Evolutionary conservation across 2,113 vertebrate genomes (phyloP).

Genomic region (Pluvianellus socialis): DNA sequence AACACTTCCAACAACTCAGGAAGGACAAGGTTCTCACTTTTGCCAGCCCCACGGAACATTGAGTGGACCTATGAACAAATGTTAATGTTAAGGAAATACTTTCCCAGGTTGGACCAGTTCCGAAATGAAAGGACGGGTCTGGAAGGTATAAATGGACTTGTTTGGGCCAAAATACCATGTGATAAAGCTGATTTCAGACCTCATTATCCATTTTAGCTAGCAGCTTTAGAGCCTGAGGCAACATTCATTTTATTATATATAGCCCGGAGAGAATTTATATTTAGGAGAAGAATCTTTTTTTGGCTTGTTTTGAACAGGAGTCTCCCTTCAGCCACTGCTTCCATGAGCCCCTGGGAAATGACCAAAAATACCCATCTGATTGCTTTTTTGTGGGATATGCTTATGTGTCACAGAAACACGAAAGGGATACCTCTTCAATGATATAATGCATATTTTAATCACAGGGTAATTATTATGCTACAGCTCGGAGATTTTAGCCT

Average conservation of each 20-base stretch:
- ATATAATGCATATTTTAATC: conserved; percentile 4
- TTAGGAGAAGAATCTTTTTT: background rate
- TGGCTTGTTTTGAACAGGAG: background rate
- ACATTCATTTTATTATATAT: background rate
- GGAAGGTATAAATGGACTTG: background rate
- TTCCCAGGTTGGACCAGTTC: background rate
- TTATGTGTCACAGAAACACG: background rate
- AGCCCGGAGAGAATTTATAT: background rate
- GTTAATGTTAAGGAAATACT: background rate
- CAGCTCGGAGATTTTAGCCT: background rate
- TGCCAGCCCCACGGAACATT: background rate
- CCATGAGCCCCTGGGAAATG: background rate
- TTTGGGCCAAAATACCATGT: background rate
- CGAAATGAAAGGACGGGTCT: background rate
- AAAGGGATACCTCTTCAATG: background rate
- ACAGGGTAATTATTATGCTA: background rate
- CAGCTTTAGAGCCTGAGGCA: background rate
- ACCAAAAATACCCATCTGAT: conserved; percentile 4
- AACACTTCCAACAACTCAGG: background rate
- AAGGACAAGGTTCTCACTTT: background rate
- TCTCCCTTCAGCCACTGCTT: background rate
- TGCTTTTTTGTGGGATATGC: background rate
- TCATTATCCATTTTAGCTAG: background rate
- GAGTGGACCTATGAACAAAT: background rate
- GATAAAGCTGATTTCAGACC: background rate